These are phyloP conservation scores for Coregonus clupeaformis DNA, from an alignment of 2,113 vertebrate genomes.

Conservation along the genomic window DNA sequence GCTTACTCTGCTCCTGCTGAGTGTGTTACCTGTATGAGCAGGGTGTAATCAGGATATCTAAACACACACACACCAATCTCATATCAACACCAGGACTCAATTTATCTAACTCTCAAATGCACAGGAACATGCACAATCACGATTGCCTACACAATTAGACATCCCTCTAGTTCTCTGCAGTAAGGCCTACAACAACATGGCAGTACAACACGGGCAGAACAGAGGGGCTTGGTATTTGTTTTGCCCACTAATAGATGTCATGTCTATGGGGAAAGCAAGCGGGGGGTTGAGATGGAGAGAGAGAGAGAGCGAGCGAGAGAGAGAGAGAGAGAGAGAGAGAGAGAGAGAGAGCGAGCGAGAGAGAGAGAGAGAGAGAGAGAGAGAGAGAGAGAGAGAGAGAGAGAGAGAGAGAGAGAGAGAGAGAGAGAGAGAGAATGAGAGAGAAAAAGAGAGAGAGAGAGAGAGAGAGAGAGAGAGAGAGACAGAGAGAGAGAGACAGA, in stretches of 20 bases:
- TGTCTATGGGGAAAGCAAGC: background rate
- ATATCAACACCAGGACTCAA: too few relatives aligned
- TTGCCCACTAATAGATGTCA: background rate
- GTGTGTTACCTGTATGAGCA: background rate
- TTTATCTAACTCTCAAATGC: background rate
- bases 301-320: background rate
- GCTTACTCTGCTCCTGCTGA: background rate
- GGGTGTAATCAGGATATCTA: background rate
- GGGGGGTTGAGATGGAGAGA: too few relatives aligned
- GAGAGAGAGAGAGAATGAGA: constrained; percentile 26
- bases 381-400: too few relatives aligned
- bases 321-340: background rate
- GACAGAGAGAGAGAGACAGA: too few relatives aligned
- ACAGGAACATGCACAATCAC: background rate
- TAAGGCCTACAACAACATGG: background rate
- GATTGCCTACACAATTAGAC: background rate
- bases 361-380: constrained; percentile 42
- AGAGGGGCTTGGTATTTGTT: background rate
- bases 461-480: too few relatives aligned
- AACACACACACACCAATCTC: background rate
- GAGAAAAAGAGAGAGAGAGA: too few relatives aligned
- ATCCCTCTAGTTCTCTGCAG: too few relatives aligned
- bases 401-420: background rate
- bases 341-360: constrained; percentile 11
- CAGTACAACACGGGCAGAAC: background rate